Percentiles rank a stretch among this genome's conserved stretches.
These are phyloP conservation scores for Catocala sponsa DNA, from an alignment of 2,888 invertebrate genomes.

Conservation along the genomic window DNA sequence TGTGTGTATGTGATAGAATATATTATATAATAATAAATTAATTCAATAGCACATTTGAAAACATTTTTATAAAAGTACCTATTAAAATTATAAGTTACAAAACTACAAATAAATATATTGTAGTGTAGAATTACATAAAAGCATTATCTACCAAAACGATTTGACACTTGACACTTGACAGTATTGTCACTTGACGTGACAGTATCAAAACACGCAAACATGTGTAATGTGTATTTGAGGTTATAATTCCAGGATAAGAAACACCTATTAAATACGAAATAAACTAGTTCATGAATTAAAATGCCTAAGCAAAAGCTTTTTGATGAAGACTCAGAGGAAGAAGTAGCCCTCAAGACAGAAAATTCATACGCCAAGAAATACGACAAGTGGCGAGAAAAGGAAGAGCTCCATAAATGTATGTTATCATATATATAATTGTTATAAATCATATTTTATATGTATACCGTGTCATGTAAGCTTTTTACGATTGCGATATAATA, in stretches of 20 bases:
- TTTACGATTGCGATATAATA: no score
- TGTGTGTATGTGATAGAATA: no score
- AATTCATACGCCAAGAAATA: conserved; percentile 95
- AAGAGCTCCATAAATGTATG: conserved; percentile 94
- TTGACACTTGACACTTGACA: not conserved
- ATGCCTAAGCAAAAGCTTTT: conserved; percentile 81
- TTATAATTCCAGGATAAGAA: not conserved
- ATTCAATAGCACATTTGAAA: no score
- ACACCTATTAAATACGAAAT: no score
- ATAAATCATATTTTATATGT: not conserved
- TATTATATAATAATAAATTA: no score
- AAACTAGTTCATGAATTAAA: conserved; percentile 20
- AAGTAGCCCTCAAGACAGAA: conserved; percentile 90
- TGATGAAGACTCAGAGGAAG: conserved; percentile 86
- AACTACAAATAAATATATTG: no score
- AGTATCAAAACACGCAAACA: not conserved
- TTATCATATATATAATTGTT: conserved; percentile 11
- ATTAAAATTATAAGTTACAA: no score
- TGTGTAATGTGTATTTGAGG: not conserved
- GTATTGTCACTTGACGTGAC: not conserved
- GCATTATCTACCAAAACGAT: not conserved
- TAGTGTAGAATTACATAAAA: not conserved
- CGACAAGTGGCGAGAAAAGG: conserved; percentile 94
- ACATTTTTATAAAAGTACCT: no score
- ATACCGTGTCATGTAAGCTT: no score